Evolutionary conservation across 2,888 invertebrate genomes (phyloP), one percentile per base, ranked within the genome.

Genomic region (Hyles lineata): DNA sequence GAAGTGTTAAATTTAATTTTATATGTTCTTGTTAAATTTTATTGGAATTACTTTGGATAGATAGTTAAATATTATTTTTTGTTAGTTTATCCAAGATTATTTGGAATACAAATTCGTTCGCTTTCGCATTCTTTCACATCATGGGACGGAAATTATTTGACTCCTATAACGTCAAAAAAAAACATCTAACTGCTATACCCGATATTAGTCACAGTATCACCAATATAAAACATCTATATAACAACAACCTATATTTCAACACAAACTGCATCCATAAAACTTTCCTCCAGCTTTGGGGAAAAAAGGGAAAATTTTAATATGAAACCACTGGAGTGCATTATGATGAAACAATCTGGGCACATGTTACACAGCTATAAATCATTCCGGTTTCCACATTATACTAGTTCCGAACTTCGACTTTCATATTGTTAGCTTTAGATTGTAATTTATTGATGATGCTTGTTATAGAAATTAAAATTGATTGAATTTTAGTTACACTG

Each of bases 341-440:
- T 52, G 52, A 71, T 72, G 52, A 52, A 70, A 60, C 69, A 71
- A 71, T 71, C 69, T 72, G 25, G 23, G 74, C 32, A 55, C 35
- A 60, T 60, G 32, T 61, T 60, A 35, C 55, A 35, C 32, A 19
- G 21, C 23, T 61, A 69, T 74, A 71, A 72, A 70, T 72, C 71
- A 72, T 74, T 71, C 59, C 32, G 32, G 35, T 35, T 19, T 9
- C 19, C 23, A 32, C 19, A 29, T 35, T 21, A 21, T 72, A 69
- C 69, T 43, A 72, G 60, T 69, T 72, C 69, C 6, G 60, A 69
- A 72, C 72, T 67, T 67, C 23, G 23, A 9, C 59, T 59, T 19
- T 67, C 55, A 23, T 43, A 67, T 50, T 19, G 35, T 25, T 23
- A 43, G 17, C 29, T 7, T 61, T 29, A n/a, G 11, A 23, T 23